Evolutionary conservation across 2,113 vertebrate genomes (phyloP), one percentile per base, ranked within the genome.

Genomic region (Bostrychus sinensis): DNA sequence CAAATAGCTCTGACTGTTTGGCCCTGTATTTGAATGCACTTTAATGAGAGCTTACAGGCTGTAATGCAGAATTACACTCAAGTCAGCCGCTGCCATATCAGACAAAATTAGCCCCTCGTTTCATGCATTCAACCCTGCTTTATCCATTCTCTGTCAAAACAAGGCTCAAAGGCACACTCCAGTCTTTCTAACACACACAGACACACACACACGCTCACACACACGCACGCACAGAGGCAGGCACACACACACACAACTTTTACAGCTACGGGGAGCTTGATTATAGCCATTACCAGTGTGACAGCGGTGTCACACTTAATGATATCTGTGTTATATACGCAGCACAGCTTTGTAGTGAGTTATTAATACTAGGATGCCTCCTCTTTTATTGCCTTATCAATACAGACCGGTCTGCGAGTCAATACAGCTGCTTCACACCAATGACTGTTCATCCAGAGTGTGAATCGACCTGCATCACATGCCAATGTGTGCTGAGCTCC

Each of bases 241-340:
- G n/a, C 17, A 53, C 36, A 62, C 48, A 30, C 59, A 60, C 46
- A 73, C 56, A 71, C 60, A 77, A 65, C 67, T 63, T 71, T 42
- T 26, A 60, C 59, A 72, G 80, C 81, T 80, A 60, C 66, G 38
- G 53, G 79, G 63, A 81, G 81, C 77, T 82, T 83, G 83, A 87
- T 87, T 87, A 86, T 75, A 87, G 79, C 78, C 73, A 87, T 89
- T 84, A 89, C 72, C 66, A 72, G 30, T 56, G 75, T 84, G 86
- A 83, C 84, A 84, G 79, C 66, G 34, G 62, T 79, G 82, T 56
- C 73, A 60, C 77, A 66, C 75, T 83, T 86, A 86, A 89, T 83
- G 73, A 88, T 86, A 84, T 82, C 81, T 86, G 51, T 86, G 79
- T 86, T 85, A 80, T 81, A 73, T 73, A 77, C 36, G 17, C 66